phyloP scores from a whole-genome alignment of 2,797 vertebrate species.

The Amblyraja radiata region DNA sequence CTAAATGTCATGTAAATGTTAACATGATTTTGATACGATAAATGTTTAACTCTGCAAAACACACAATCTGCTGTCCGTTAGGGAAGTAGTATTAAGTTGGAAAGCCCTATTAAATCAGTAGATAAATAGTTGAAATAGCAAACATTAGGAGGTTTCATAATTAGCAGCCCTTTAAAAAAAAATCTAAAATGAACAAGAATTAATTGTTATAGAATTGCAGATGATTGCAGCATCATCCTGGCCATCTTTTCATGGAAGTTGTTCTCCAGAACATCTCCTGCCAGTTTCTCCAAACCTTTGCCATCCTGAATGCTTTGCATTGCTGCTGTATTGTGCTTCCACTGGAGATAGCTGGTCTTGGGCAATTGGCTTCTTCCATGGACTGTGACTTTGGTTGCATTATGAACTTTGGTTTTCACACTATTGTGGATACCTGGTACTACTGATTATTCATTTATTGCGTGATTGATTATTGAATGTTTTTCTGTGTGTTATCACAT shows the following conservation, averaged over 20 bases:
- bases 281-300: not conserved
- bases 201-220: not conserved
- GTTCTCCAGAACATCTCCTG: not conserved
- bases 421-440: no score
- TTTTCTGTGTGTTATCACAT: no score
- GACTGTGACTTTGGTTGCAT: no score
- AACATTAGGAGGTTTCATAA: not conserved
- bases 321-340: not conserved
- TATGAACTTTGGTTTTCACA: no score
- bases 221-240: no score
- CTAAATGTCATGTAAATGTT: slow-evolving; percentile 56
- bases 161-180: not conserved
- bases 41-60: slow-evolving; percentile 2
- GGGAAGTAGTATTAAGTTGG: not conserved
- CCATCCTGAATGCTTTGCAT: not conserved
- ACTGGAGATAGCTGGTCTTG: not conserved
- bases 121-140: not conserved
- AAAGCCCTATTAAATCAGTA: not conserved
- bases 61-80: not conserved
- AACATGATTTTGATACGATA: slow-evolving; percentile 45
- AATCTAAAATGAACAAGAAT: no score
- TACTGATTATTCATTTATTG: no score
- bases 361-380: not conserved
- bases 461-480: no score
- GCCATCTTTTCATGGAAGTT: no score